Conservation (phyloP, 2,113 vertebrate genomes). For the Papio anubis region DNA sequence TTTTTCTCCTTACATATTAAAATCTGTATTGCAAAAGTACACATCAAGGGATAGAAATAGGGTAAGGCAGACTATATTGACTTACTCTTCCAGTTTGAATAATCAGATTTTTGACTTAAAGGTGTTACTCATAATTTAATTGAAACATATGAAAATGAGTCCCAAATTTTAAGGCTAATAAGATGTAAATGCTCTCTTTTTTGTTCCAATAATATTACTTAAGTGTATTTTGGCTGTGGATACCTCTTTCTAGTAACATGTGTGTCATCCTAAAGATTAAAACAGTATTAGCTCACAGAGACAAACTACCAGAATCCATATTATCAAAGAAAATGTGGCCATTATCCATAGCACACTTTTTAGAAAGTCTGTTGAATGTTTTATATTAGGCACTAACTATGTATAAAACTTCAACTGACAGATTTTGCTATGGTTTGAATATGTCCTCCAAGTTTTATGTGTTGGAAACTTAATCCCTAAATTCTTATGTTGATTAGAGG, state of each 20-base stretch:
- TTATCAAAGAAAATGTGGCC: not conserved
- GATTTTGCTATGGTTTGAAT: not conserved
- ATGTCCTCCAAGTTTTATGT: not conserved
- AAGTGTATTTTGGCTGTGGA: not conserved
- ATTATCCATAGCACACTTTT: not conserved
- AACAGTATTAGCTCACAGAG: not conserved
- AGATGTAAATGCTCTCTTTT: not conserved
- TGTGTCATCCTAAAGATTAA: not conserved
- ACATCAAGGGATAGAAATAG: not conserved
- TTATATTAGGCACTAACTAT: not conserved
- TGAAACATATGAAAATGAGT: not conserved
- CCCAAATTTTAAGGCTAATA: slow-evolving; percentile 28
- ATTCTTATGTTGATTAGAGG: not conserved
- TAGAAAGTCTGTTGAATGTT: not conserved
- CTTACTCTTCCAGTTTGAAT: slow-evolving; percentile 52
- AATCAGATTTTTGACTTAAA: not conserved
- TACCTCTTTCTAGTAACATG: not conserved
- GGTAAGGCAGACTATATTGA: slow-evolving; percentile 9
- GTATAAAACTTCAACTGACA: not conserved
- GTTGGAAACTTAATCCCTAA: not conserved
- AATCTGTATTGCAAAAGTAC: slow-evolving; percentile 42
- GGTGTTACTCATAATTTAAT: not conserved
- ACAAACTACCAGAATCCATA: not conserved
- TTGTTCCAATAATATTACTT: not conserved
- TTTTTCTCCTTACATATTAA: not conserved